Evolutionary conservation across 2,888 invertebrate species (phyloP), one percentile per base, ranked within the genome.

Genomic region (Caenorhabditis virilis): DNA sequence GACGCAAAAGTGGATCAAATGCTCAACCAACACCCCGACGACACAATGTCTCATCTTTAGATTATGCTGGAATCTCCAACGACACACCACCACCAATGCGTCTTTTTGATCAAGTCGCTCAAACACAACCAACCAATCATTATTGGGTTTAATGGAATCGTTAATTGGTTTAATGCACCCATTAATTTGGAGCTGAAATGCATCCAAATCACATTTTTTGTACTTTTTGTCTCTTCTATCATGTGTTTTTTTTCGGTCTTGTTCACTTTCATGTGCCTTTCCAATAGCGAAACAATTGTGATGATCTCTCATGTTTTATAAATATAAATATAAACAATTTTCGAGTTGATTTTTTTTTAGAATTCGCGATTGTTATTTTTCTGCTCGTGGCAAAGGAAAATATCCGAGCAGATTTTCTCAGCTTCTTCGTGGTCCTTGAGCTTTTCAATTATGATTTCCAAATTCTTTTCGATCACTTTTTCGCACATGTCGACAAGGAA

Each of bases 21-120:
- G 22, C 18, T 20, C 49, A 33, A 13, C 25, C 47, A 23, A 57
- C 49, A 22, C 35, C 50, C 1, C 57, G 63, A 23, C 63, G 57
- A 3, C 53, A 53, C 15, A 56, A 49, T 26, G 41, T 55, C 11
- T 65, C 72, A 2, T 49, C 62, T 2, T 43, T 72, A 6, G 72
- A 72, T 49, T 72, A 72, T 36, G 66, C 74, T 9, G 75, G 73
- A n/a, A 47, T 48, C 18, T 20, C 16, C 6, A 26, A 18, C 39
- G 20, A 38, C 30, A 71, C 73, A 1, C 69, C 73, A 2, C 69
- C 75, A 2, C 46, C 66, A 18, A 75, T 75, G 75, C 62, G 69
- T 2, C 62, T 75, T 2, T 75, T 73, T 47, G 66, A 73, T 23
- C 75, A 75, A 53, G 55, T 74, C 20, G 50, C 67, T 20, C 55